These are phyloP conservation scores for Drepana falcataria DNA, from an alignment of 2,888 invertebrate species.

Conservation along the genomic window DNA sequence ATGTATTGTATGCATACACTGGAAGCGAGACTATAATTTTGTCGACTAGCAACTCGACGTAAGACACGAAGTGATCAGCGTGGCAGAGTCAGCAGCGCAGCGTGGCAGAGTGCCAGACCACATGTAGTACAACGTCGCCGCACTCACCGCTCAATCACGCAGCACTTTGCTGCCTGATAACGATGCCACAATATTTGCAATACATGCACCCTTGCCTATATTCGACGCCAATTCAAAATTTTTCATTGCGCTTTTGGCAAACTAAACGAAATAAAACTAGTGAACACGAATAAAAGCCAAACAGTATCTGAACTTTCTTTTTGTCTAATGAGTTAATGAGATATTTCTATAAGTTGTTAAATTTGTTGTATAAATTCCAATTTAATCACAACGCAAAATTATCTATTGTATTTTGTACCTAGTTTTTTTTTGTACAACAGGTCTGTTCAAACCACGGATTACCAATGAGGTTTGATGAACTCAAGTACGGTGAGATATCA, in stretches of 20 bases:
- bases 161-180: conserved; percentile 27
- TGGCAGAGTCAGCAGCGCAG: conserved; percentile 31
- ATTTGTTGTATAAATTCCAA: too few species aligned
- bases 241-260: background rate
- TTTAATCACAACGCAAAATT: too few species aligned
- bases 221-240: background rate
- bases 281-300: too few species aligned
- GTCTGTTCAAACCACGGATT: too few species aligned
- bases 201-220: conserved; percentile 4
- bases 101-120: conserved; percentile 52
- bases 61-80: conserved; percentile 26
- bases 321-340: too few species aligned
- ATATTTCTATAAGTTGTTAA: too few species aligned
- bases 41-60: conserved; percentile 2
- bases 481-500: too few species aligned
- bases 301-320: too few species aligned
- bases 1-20: background rate
- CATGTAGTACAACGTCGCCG: conserved; percentile 23
- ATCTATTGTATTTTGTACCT: too few species aligned
- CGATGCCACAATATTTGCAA: conserved; percentile 19
- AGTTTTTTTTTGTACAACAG: too few species aligned
- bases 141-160: conserved; percentile 24
- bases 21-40: background rate
- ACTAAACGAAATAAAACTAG: too few species aligned
- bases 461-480: too few species aligned